These are phyloP conservation scores for Caenorhabditis remanei DNA, from an alignment of 1,140 invertebrate species.

Conservation along the genomic window DNA sequence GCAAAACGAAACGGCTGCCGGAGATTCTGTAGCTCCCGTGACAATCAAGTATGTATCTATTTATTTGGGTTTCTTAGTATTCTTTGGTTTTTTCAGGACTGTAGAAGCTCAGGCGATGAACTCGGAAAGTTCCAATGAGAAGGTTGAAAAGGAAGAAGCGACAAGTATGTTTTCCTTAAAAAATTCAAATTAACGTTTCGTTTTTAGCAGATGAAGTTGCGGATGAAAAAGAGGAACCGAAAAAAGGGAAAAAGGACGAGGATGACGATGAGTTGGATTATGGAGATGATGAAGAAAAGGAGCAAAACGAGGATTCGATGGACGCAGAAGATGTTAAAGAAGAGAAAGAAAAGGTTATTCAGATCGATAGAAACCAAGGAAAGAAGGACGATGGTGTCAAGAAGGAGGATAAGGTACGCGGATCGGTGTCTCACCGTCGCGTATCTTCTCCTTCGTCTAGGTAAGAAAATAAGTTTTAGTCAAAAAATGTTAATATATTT, in stretches of 20 bases:
- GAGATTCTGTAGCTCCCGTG: too few species aligned
- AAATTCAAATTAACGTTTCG: not conserved
- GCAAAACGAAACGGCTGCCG: too few species aligned
- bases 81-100: too few species aligned
- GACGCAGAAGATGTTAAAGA: conserved; percentile 2
- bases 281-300: conserved; percentile 57
- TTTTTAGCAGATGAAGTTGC: not conserved
- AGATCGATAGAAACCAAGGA: not conserved
- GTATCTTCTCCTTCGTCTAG: conserved; percentile 56
- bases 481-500: not conserved
- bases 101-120: too few species aligned
- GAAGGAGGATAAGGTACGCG: conserved; percentile 49
- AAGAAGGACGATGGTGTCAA: not conserved
- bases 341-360: conserved; percentile 17
- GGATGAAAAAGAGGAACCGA: too few species aligned
- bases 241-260: conserved; percentile 20
- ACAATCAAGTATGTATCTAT: too few species aligned
- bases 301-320: conserved; percentile 37
- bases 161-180: not conserved
- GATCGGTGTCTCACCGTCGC: conserved; percentile 32
- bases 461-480: not conserved
- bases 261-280: conserved; percentile 55
- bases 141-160: too few species aligned
- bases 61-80: too few species aligned
- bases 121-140: too few species aligned